These are phyloP conservation scores for Lissocephala sabroskyi DNA, from an alignment of 2,888 invertebrate genomes.

Conservation along the genomic window DNA sequence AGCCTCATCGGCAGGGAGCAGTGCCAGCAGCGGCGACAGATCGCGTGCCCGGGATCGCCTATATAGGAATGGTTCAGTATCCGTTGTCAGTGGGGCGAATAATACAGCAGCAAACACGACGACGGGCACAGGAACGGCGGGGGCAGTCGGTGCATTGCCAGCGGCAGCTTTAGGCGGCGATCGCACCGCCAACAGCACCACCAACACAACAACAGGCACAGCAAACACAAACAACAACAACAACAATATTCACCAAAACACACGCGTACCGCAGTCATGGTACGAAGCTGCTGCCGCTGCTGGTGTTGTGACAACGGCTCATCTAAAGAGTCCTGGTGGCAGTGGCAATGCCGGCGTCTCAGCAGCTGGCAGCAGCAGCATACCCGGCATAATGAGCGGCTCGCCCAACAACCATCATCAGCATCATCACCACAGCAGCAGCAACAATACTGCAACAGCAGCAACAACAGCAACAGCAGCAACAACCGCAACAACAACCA, in stretches of 20 bases:
- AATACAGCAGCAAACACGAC: constrained; percentile 26
- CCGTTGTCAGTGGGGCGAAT: constrained; percentile 11
- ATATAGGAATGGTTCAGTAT: constrained; percentile 47
- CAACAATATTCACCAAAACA: constrained; percentile 65
- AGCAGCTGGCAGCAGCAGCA: constrained; percentile 56
- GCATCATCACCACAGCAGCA: too few species aligned
- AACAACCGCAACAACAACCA: constrained; percentile 21
- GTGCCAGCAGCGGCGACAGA: constrained; percentile 27
- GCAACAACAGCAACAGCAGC: constrained; percentile 9
- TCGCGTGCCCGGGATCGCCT: constrained; percentile 44
- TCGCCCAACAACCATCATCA: constrained; percentile 3
- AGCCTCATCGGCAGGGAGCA: constrained; percentile 31
- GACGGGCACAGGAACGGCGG: constrained; percentile 15
- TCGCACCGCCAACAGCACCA: constrained; percentile 53
- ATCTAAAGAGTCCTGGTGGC: constrained; percentile 70
- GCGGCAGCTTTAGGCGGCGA: neutral
- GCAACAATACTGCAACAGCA: too few species aligned
- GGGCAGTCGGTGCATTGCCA: constrained; percentile 14
- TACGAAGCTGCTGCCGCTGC: constrained; percentile 72
- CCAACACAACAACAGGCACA: constrained; percentile 67
- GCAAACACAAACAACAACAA: constrained; percentile 58
- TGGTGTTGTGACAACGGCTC: constrained; percentile 67
- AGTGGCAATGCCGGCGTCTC: constrained; percentile 70
- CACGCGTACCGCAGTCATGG: constrained; percentile 71
- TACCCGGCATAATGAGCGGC: too few species aligned